phyloP scores from a whole-genome alignment of 2,113 vertebrate genomes.

The Platysternon megacephalum region DNA sequence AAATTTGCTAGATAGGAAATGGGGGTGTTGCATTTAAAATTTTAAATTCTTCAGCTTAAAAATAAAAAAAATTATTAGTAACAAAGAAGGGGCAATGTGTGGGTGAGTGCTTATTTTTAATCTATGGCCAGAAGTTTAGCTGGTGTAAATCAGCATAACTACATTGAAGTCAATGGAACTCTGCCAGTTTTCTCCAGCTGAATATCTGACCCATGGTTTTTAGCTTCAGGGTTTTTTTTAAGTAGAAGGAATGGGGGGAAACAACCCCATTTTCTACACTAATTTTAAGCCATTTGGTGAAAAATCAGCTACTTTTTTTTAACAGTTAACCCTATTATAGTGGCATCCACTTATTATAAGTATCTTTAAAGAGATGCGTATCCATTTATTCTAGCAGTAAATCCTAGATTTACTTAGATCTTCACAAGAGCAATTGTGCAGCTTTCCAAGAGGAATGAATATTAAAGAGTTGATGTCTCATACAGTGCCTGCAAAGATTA shows the following conservation, averaged over 20 bases:
- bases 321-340: background rate
- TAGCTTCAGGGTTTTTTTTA: background rate
- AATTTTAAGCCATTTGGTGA: conserved; percentile 30
- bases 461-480: conserved; percentile 66
- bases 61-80: background rate
- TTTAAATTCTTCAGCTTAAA: background rate
- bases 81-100: background rate
- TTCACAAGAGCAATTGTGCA: conserved; percentile 66
- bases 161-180: background rate
- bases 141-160: background rate
- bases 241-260: background rate
- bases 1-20: background rate
- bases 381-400: conserved; percentile 58
- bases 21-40: background rate
- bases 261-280: background rate
- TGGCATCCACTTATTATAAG: conserved; percentile 18
- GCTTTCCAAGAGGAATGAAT: conserved; percentile 66
- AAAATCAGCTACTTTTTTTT: background rate
- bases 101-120: background rate
- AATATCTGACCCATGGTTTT: background rate
- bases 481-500: conserved; percentile 60
- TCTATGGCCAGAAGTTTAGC: background rate
- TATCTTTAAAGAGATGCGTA: conserved; percentile 39
- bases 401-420: conserved; percentile 68
- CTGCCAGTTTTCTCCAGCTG: background rate